phyloP scores from a whole-genome alignment of 2,797 vertebrate species.

The Holocentrus rufus region DNA sequence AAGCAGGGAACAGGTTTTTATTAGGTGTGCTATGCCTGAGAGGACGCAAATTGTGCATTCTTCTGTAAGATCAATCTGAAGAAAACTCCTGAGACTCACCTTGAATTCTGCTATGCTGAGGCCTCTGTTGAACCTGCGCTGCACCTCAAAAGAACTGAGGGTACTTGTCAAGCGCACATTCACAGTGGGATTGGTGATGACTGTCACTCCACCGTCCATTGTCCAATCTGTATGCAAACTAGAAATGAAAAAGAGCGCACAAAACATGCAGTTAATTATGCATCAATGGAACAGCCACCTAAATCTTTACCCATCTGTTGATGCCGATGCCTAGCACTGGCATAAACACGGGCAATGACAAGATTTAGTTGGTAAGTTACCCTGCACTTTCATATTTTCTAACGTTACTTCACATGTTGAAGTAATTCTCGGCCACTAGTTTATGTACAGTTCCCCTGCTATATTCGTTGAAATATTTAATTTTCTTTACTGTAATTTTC shows the following conservation, averaged over 20 bases:
- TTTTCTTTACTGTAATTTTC: too few species aligned
- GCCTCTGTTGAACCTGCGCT: constrained; percentile 85
- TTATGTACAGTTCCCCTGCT: too few species aligned
- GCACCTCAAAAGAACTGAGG: constrained; percentile 82
- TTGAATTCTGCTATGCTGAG: constrained; percentile 89
- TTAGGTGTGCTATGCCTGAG: not conserved
- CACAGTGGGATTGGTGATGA: constrained; percentile 82
- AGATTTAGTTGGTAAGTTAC: too few species aligned
- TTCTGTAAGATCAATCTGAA: not conserved
- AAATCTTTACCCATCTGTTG: not conserved
- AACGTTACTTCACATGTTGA: too few species aligned
- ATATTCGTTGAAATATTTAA: too few species aligned
- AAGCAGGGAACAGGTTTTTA: not conserved
- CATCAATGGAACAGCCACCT: not conserved
- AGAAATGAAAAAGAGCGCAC: constrained; percentile 11
- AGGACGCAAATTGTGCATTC: not conserved
- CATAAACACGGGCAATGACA: too few species aligned
- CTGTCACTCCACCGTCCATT: constrained; percentile 81
- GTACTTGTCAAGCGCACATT: constrained; percentile 86
- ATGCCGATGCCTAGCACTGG: too few species aligned
- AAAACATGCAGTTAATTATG: not conserved
- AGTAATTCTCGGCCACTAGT: too few species aligned
- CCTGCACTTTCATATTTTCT: too few species aligned
- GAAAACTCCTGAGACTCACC: constrained; percentile 72
- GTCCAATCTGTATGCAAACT: constrained; percentile 21